Percentiles rank a stretch among this genome's conserved stretches.
These are phyloP conservation scores for Agrotis ipsilon DNA, from an alignment of 2,888 invertebrate species.

Conservation along the genomic window DNA sequence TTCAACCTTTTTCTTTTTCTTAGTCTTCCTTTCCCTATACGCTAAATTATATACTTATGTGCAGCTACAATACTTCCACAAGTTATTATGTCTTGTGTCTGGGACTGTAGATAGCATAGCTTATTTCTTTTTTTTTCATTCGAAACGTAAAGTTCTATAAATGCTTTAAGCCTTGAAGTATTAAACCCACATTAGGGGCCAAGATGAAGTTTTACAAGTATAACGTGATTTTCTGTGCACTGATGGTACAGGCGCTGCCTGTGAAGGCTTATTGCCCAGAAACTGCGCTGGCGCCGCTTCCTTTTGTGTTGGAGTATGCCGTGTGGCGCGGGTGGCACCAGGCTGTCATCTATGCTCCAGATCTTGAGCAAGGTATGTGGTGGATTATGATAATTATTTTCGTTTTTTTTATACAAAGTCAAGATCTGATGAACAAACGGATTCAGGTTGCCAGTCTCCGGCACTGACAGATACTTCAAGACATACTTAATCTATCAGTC, in stretches of 20 bases:
- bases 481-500: too few species aligned
- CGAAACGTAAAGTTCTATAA: too few species aligned
- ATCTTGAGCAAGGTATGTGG: conserved; percentile 75
- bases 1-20: too few species aligned
- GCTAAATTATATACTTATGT: too few species aligned
- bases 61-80: too few species aligned
- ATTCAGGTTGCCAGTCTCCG: too few species aligned
- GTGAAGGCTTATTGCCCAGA: conserved; percentile 69
- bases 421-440: neutral
- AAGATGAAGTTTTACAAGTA: conserved; percentile 27
- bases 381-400: neutral
- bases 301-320: conserved; percentile 89
- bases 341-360: conserved; percentile 85
- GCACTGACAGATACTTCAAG: too few species aligned
- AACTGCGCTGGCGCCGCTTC: conserved; percentile 74
- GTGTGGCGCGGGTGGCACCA: conserved; percentile 91
- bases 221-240: neutral
- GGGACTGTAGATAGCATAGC: too few species aligned
- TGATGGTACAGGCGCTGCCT: conserved; percentile 13
- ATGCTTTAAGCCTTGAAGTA: neutral
- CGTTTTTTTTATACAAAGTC: too few species aligned
- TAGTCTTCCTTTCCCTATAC: too few species aligned
- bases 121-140: too few species aligned
- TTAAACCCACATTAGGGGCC: neutral
- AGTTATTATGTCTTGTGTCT: too few species aligned